A percentile compares a stretch with the other conserved stretches of the same genome.
phyloP scores from a whole-genome alignment of 2,113 vertebrate genomes.

The Entomyzon cyanotis region DNA sequence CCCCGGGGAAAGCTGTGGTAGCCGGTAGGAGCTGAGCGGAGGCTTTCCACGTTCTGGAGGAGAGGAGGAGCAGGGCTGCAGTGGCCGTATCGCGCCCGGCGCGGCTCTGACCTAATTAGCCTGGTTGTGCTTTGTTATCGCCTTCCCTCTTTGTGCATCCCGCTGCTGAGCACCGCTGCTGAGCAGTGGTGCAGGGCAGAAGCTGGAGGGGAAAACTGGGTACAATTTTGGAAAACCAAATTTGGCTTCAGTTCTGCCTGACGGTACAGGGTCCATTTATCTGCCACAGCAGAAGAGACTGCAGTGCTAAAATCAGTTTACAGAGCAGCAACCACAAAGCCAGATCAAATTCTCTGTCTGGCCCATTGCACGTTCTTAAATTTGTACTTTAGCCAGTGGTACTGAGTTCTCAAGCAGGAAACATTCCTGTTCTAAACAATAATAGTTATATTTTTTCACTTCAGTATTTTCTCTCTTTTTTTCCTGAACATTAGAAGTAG shows the following conservation, averaged over 20 bases:
- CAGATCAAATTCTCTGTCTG: background rate
- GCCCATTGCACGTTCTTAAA: background rate
- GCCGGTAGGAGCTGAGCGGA: background rate
- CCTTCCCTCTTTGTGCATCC: background rate
- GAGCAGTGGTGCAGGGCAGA: background rate
- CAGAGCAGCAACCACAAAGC: background rate
- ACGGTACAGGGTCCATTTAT: background rate
- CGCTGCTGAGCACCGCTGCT: background rate
- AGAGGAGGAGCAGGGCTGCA: background rate
- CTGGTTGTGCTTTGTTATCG: conserved; percentile 3
- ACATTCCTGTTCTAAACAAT: background rate
- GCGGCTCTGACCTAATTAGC: conserved; percentile 52
- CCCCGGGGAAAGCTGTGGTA: background rate
- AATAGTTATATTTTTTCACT: background rate
- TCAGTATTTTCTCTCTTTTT: background rate
- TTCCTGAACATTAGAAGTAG: background rate
- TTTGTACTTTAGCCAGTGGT: background rate
- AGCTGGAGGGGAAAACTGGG: background rate
- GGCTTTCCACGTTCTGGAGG: background rate
- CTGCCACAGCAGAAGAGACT: background rate
- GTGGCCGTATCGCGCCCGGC: background rate
- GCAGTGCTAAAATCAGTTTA: background rate
- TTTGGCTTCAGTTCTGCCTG: background rate
- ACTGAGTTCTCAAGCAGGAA: background rate
- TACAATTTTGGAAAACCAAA: background rate